Percentiles rank a stretch among this genome's conserved stretches.
Conservation (phyloP, 2,888 invertebrate species). For the Apodemia zela region DNA sequence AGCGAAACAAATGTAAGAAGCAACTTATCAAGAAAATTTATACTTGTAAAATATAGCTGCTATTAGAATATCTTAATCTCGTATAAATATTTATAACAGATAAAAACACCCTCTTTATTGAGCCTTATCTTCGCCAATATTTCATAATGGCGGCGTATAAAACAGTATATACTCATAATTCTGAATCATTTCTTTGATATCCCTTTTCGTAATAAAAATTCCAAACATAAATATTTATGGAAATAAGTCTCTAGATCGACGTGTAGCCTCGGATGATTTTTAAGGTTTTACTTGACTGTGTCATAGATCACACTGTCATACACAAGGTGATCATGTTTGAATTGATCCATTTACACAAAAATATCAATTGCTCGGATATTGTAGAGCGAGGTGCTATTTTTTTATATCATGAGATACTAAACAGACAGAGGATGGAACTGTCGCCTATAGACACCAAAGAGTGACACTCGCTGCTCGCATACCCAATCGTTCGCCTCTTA, state of each 20-base stretch:
- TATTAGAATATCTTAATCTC: slow-evolving; percentile 14
- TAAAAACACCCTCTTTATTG: slow-evolving; percentile 15
- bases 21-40: slow-evolving; percentile 5
- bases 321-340: too few relatives aligned
- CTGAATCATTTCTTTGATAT: not conserved
- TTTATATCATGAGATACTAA: too few relatives aligned
- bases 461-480: too few relatives aligned
- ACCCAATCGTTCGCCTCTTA: too few relatives aligned
- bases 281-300: too few relatives aligned
- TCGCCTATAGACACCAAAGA: too few relatives aligned
- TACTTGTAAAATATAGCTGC: slow-evolving; percentile 1
- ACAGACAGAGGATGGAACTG: too few relatives aligned
- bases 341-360: too few relatives aligned
- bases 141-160: slow-evolving; percentile 13
- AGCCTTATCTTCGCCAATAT: slow-evolving; percentile 5
- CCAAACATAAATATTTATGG: not conserved
- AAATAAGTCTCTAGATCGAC: not conserved
- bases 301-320: too few relatives aligned
- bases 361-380: too few relatives aligned
- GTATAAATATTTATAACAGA: slow-evolving; percentile 15
- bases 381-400: too few relatives aligned
- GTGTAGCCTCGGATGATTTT: not conserved
- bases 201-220: slow-evolving; percentile 3
- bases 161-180: slow-evolving; percentile 10
- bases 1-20: not conserved